Evolutionary conservation across 1,140 invertebrate genomes (phyloP), one percentile per base, ranked within the genome.

Genomic region (Sycobia sp.): DNA sequence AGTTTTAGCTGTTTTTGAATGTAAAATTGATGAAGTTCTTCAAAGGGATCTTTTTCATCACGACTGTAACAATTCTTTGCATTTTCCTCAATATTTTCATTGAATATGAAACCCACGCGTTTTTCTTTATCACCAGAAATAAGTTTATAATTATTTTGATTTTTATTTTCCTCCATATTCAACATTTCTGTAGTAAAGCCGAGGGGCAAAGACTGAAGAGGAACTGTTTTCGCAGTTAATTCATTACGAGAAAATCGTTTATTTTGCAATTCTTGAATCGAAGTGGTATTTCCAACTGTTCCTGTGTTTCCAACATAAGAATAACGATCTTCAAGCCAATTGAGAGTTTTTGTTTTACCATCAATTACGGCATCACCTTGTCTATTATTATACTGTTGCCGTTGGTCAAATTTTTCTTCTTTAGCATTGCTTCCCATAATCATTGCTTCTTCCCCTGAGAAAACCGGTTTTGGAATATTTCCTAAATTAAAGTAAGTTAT

Each of bases 271-370:
- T 69, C 23, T 47, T 51, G 9, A 10, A 3, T 23, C 54, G 61
- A 29, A 64, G 25, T 20, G 10, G 5, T n/a, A 53, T 62, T 4
- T 41, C 65, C 10, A 41, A 23, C 27, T 34, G 18, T 14, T 3
- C 49, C 8, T 16, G 38, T 1, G 32, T 67, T 41, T 46, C 11
- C 38, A 4, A 53, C 69, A 44, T 76, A 76, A 4, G 69, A 71
- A 47, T 74, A 77, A 14, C 71, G 53, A 27, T 78, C 74, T 41
- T 76, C 67, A 18, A 78, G 62, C 76, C 76, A 78, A 23, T 73
- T 70, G 3, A 71, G 29, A 16, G 73, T 70, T 66, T 75, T 78
- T 10, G 41, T 22, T 34, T 69, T 76, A 11, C 58, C 65, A 13
- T 74, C 73, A 0, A 69, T 1, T 11, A 38, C 10, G 32, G 32